Base-by-base conservation (phyloP, 2,113 vertebrate species). In the Nannobrachium achirus region DNA sequence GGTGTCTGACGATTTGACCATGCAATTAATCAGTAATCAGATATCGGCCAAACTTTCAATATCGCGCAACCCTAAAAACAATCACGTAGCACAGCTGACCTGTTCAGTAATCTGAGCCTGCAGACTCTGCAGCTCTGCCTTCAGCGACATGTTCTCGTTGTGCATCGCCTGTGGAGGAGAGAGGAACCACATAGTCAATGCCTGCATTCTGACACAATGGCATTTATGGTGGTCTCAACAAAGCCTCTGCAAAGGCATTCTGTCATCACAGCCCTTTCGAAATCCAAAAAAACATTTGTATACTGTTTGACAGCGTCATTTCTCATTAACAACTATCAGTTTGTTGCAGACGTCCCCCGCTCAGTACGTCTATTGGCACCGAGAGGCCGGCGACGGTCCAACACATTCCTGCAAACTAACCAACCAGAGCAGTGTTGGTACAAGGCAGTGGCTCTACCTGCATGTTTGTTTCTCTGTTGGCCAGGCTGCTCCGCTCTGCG, bases 61-160 rank as follows among this genome's bases (percentile, higher is more conserved):
- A 33, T 33, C 6, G 25, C 6, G 25, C 25, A 33, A 4, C 3
- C 3, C 25, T 33, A 33, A 33, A 33, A 5, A 33, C 25, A 33
- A 33, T 33, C 25, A 8, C 8, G 4, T 11, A 25, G 33, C 8
- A 44, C 15, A 25, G 42, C 71, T 79, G 59, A 98, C 98, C 95
- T 98, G 95, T 70, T 97, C 96, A 85, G 95, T 95, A 86, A 94
- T 94, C 76, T 94, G 89, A 75, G 92, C 89, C 84, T 96, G 96
- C 82, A 98, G 91, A 81, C 94, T 95, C 80, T 96, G 95, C 5
- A 98, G 75, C 78, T 98, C 96, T 60, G 91, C 92, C 89, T 96
- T 96, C 78, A 98, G 74, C 4, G 94, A 90, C 6, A 95, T 79
- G 84, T 97, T 99, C 56, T 96, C 94, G 53, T 95, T 96, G 85